These are phyloP conservation scores for Heliconius himera DNA, from an alignment of 1,140 invertebrate genomes.

Conservation along the genomic window DNA sequence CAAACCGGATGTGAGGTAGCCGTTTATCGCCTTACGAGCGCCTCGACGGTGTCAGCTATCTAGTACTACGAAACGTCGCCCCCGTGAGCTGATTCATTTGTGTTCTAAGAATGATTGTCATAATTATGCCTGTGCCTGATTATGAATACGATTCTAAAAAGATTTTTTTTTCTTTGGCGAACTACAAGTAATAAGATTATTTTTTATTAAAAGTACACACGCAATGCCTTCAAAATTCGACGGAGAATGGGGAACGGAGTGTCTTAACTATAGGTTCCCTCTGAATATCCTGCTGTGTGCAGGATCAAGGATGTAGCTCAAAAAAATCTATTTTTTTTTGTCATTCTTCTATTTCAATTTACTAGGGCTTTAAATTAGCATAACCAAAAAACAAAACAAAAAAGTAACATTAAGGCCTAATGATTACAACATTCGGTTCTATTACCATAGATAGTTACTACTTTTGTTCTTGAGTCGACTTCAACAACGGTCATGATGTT, in stretches of 20 bases:
- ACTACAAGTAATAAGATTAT: background rate
- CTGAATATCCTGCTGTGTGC: no score
- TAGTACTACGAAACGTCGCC: conserved; percentile 28
- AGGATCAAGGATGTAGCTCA: no score
- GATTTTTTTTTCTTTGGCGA: background rate
- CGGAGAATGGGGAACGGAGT: no score
- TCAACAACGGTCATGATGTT: background rate
- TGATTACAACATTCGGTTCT: no score
- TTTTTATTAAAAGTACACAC: no score
- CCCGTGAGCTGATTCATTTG: conserved; percentile 44
- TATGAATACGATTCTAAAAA: background rate
- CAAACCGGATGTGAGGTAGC: conserved; percentile 56
- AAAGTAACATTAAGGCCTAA: no score
- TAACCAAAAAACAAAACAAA: no score
- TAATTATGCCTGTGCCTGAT: background rate
- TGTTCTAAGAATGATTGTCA: background rate
- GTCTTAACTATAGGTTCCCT: no score
- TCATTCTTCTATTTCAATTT: no score
- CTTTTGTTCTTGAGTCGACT: background rate
- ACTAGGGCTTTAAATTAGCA: no score
- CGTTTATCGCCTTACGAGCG: conserved; percentile 51
- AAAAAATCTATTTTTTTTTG: no score
- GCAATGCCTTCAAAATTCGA: no score
- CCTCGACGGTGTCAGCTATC: conserved; percentile 38
- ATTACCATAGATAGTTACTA: background rate